phyloP scores from a whole-genome alignment of 2,113 vertebrate genomes.

The Columba livia region DNA sequence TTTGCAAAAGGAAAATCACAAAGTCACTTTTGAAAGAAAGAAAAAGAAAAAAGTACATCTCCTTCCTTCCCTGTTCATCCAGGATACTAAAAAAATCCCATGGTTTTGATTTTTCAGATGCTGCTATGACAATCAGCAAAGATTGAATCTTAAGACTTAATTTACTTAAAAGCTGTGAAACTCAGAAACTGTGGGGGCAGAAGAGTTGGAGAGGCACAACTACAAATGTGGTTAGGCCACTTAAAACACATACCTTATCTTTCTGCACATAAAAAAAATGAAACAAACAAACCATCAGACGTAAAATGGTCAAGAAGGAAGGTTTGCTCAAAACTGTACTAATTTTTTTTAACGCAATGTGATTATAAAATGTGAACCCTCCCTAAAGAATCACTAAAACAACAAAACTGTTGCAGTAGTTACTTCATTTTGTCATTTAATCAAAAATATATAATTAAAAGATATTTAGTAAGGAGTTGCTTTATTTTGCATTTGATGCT shows the following conservation, averaged over 20 bases:
- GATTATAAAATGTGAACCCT: not conserved
- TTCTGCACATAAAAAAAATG: not conserved
- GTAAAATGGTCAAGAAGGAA: not conserved
- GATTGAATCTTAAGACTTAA: not conserved
- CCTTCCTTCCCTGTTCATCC: not conserved
- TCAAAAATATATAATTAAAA: not conserved
- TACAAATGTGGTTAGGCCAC: slow-evolving; percentile 46
- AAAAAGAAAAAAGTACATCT: not conserved
- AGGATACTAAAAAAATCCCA: not conserved
- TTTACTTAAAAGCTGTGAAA: not conserved
- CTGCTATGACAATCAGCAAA: not conserved
- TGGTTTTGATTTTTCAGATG: not conserved
- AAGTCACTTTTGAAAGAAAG: not conserved
- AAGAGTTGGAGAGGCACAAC: not conserved
- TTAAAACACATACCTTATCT: slow-evolving; percentile 11
- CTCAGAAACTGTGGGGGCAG: not conserved
- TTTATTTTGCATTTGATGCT: not conserved
- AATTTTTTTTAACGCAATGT: not conserved
- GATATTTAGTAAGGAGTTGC: not conserved
- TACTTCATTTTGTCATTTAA: not conserved
- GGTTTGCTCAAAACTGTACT: not conserved
- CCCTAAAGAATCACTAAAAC: not conserved
- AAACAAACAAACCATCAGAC: not conserved
- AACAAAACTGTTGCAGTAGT: not conserved
- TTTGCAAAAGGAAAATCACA: not conserved